Conservation (phyloP, 1,140 invertebrate genomes). For the Cyphomyrmex costatus region DNA sequence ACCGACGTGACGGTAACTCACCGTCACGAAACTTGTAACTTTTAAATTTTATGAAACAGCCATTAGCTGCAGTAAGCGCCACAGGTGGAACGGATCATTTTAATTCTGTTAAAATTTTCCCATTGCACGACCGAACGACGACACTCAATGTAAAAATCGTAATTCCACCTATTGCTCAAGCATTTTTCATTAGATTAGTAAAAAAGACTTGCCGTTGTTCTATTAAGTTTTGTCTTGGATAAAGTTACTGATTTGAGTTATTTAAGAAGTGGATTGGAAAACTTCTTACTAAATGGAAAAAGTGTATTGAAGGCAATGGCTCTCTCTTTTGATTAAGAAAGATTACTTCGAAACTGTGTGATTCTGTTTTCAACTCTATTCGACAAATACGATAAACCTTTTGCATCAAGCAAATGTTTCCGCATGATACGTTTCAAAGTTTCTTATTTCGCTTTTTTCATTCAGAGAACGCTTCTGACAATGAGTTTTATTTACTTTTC, state of each 20-base stretch:
- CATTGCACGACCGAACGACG: slow-evolving; percentile 10
- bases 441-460: slow-evolving; percentile 2
- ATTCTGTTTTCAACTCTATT: slow-evolving; percentile 23
- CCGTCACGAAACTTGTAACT: slow-evolving; percentile 47
- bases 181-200: slow-evolving; percentile 34
- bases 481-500: slow-evolving; percentile 31
- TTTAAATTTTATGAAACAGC: slow-evolving; percentile 50
- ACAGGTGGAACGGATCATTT: slow-evolving; percentile 67
- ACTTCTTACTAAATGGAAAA: slow-evolving; percentile 16
- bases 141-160: slow-evolving; percentile 55
- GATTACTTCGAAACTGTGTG: slow-evolving; percentile 10
- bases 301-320: not conserved
- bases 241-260: slow-evolving; percentile 36
- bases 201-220: not conserved
- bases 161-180: not conserved
- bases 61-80: slow-evolving; percentile 42
- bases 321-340: slow-evolving; percentile 3
- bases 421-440: slow-evolving; percentile 9
- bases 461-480: not conserved
- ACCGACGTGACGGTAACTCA: slow-evolving; percentile 57
- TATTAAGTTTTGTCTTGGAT: slow-evolving; percentile 13
- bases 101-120: slow-evolving; percentile 57
- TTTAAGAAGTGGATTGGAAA: slow-evolving; percentile 35
- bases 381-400: slow-evolving; percentile 25
- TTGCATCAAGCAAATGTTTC: not conserved